Conservation (phyloP, 2,888 invertebrate genomes). For the Phytoseiulus persimilis region DNA sequence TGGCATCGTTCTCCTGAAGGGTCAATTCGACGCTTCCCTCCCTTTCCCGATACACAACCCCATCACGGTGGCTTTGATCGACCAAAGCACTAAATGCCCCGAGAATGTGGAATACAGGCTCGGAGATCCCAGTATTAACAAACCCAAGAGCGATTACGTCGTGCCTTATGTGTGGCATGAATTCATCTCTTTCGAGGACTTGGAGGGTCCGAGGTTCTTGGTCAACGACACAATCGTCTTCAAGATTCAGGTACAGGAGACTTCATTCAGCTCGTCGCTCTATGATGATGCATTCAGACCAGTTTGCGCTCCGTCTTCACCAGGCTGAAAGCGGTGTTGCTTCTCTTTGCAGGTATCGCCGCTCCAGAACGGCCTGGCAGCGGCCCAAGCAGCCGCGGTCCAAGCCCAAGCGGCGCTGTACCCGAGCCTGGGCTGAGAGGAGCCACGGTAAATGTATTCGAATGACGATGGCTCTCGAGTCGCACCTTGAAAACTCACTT, state of each 20-base stretch:
- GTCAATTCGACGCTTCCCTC: not conserved
- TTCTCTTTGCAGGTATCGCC: not conserved
- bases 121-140: slow-evolving; percentile 19
- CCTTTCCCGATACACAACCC: slow-evolving; percentile 17
- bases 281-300: too few relatives aligned
- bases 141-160: slow-evolving; percentile 5
- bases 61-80: slow-evolving; percentile 17
- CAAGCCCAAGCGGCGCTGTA: not conserved
- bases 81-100: slow-evolving; percentile 12
- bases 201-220: slow-evolving; percentile 11
- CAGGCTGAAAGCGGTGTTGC: not conserved
- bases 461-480: not conserved
- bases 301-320: too few relatives aligned
- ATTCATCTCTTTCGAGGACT: slow-evolving; percentile 15
- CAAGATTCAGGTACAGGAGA: not conserved
- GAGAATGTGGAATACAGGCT: slow-evolving; percentile 26
- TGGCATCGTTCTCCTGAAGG: slow-evolving; percentile 19
- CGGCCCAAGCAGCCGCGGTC: not conserved
- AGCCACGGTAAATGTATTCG: not conserved
- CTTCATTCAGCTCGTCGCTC: too few relatives aligned
- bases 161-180: slow-evolving; percentile 32
- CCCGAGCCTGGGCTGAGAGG: not conserved
- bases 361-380: not conserved
- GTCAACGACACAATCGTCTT: slow-evolving; percentile 17
- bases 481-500: not conserved